Evolutionary conservation across 2,797 vertebrate species (phyloP), one percentile per base, ranked within the genome.

Genomic region (Lagothrix lagotricha): DNA sequence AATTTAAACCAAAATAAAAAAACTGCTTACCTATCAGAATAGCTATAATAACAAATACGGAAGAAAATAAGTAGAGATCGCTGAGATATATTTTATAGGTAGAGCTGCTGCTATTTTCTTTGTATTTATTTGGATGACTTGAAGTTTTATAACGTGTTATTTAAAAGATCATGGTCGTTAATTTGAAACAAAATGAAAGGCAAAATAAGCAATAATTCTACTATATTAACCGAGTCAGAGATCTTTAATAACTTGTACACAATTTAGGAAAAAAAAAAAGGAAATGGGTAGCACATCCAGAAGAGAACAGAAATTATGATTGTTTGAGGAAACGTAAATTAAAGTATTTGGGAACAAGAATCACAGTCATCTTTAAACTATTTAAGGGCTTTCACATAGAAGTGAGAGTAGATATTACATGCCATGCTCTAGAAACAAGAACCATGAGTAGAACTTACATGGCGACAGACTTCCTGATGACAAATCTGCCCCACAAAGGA

Each of bases 341-440:
- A 7, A 73, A 54, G n/a, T 17, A 14, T 28, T 57, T 33, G 14
- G 26, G 22, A 50, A 11, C 10, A 54, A 61, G 24, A 41, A 54
- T 41, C 24, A 57, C 2, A 80, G 36, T 41, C 28, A 77, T 81
- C 54, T 70, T 52, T 75, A 80, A 91, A 54, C 22, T n/a, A 50
- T 73, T 50, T 76, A 39, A 83, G 46, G 22, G 82, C 61, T 85
- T 11, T 46, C 36, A 72, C 33, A 58, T 1, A 72, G 54, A 91
- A 86, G 30, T 22, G 36, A n/a, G 36, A 81, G 17, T 17, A 73
- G 81, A 30, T 48, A 83, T 5, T 28, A 80, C 3, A 5, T 4
- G 73, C 54, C 44, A 39, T 80, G 14, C 72, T 92, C 28, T 85
- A 81, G 94, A 95, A 96, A 93, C 30, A 52, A 81, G 73, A 88